Conservation (phyloP, 23 tunicate genomes). For the Trididemnum clinides region DNA sequence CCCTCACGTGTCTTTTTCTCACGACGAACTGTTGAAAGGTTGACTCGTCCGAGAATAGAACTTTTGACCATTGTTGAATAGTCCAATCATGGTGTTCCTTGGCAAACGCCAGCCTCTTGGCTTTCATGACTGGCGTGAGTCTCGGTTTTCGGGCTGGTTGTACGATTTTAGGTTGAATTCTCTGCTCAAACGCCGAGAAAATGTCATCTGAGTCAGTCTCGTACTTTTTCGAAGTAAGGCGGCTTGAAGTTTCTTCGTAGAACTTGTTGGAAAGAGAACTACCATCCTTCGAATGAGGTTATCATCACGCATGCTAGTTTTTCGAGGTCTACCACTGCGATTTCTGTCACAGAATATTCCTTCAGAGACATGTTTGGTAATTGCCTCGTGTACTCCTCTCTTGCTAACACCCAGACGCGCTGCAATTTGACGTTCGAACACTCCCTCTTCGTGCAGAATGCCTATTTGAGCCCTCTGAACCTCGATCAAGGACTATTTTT, state of each 20-base stretch:
- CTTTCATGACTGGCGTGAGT: slow-evolving; percentile 25
- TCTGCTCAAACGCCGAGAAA: not conserved
- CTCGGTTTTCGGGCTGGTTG: slow-evolving; percentile 24
- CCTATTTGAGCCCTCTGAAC: not conserved
- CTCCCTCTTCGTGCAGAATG: not conserved
- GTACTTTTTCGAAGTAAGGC: slow-evolving; percentile 27
- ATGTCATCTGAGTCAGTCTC: not conserved
- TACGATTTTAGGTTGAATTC: slow-evolving; percentile 9
- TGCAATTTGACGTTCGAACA: not conserved
- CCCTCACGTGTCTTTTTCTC: slow-evolving; percentile 3
- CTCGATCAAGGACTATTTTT: not conserved
- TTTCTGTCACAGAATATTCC: too few relatives aligned
- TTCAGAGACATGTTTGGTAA: not conserved
- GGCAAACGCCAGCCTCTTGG: slow-evolving; percentile 26
- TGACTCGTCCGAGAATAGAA: slow-evolving; percentile 28
- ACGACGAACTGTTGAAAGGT: slow-evolving; percentile 4
- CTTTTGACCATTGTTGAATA: not conserved
- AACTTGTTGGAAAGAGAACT: slow-evolving; percentile 19
- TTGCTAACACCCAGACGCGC: not conserved
- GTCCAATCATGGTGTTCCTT: slow-evolving; percentile 6
- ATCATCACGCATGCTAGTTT: slow-evolving; percentile 9
- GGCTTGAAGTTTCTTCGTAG: slow-evolving; percentile 3
- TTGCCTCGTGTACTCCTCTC: slow-evolving; percentile 9
- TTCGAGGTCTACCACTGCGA: too few relatives aligned
- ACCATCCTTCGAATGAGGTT: not conserved